A percentile compares a stretch with the other conserved stretches of the same genome.
These are phyloP conservation scores for Cheirogaleus medius DNA, from an alignment of 2,113 vertebrate species.

Conservation along the genomic window DNA sequence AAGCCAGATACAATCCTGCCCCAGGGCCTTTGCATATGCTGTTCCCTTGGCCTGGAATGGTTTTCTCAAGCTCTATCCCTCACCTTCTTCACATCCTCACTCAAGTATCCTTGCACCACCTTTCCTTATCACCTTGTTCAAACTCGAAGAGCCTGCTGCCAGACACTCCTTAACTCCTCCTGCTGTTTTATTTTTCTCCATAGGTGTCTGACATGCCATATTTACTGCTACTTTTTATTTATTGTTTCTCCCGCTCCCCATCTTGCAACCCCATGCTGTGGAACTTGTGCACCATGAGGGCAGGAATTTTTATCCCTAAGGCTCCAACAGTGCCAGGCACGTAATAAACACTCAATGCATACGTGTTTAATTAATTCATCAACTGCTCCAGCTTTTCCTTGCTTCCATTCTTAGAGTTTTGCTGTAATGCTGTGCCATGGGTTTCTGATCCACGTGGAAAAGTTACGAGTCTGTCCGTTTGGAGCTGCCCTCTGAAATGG, in stretches of 20 bases:
- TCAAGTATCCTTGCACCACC: not conserved
- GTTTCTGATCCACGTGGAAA: not conserved
- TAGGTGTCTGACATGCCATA: not conserved
- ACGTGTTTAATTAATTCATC: not conserved
- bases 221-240: not conserved
- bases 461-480: not conserved
- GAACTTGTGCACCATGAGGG: not conserved
- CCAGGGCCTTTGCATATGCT: not conserved
- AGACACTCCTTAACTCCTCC: not conserved
- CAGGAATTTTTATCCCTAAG: not conserved
- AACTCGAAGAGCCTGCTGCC: not conserved
- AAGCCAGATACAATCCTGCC: not conserved
- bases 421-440: not conserved
- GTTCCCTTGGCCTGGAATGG: not conserved
- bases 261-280: not conserved
- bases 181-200: not conserved
- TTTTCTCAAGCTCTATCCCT: not conserved
- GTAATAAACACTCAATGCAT: not conserved
- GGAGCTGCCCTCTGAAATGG: not conserved
- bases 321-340: not conserved
- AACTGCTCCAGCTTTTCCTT: not conserved
- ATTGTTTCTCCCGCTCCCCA: not conserved
- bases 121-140: not conserved
- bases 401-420: not conserved
- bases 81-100: not conserved